Base-by-base conservation (phyloP, 2,888 invertebrate genomes). In the Aspidiotus rigidus region DNA sequence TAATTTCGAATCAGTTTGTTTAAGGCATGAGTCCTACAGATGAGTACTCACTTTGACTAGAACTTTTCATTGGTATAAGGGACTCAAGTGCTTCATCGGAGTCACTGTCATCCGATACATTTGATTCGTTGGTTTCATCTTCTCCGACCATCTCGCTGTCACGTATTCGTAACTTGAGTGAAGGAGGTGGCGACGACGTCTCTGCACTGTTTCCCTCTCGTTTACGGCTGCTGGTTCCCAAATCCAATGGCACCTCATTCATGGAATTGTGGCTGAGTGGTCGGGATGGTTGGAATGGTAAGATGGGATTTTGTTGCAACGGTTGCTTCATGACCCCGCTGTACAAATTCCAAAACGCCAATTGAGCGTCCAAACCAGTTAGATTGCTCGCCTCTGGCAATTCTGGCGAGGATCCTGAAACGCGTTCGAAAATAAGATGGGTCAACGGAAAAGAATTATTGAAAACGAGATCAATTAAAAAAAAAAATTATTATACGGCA, bases 361-460 rank as follows among this genome's bases (percentile, higher is more conserved):
- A 42, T 39, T 69, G 62, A n/a, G 69, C 56, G 55, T 62, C 54
- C 28, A 62, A 16, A 56, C 56, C 63, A 17, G 13, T 63, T 55
- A 69, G 55, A 57, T 44, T 69, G 17, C 44, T 49, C 17, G 56
- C 28, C 10, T 69, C 69, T 7, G 62, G 62, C 57, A 69, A 42
- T 62, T 69, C 69, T 16, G 69, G 69, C 28, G 69, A 69, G 13
- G 69, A 62, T 56, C 69, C 69, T 69, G 57, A 53, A 16, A 62
- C 28, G 5, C 28, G 28, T 28, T 28, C 13, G 7, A 54, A 53
- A 53, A n/a, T n/a, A n/a, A 53, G 40, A 61, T 42, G 13, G 41
- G 41, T 17, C n/a, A 62, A 44, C 16, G 13, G 7, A 13, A 15
- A 28, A 59, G 40, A 59, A 59, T 59, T 59, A 15, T 9, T 40